A percentile compares a stretch with the other conserved stretches of the same genome.
Conservation (phyloP, 2,888 invertebrate genomes). For the Polylopha cassiicola region DNA sequence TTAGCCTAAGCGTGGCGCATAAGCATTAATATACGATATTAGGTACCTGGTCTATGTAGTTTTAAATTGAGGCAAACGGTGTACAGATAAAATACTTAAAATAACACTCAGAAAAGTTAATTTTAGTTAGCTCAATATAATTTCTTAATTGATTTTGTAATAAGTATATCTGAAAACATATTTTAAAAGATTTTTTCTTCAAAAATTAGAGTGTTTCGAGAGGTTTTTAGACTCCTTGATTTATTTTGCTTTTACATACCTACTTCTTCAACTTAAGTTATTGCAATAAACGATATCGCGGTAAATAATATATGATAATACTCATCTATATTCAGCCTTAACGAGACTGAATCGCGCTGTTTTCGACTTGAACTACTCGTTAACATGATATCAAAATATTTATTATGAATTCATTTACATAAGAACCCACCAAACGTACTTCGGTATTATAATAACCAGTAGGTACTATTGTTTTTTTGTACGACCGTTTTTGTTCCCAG, state of each 20-base stretch:
- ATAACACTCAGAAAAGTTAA: too few species aligned
- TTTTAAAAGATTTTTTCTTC: too few species aligned
- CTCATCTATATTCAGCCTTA: constrained; percentile 56
- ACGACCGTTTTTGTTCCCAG: constrained; percentile 14
- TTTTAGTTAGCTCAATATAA: too few species aligned
- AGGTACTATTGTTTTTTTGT: constrained; percentile 12
- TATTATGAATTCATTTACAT: constrained; percentile 73
- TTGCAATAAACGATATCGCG: constrained; percentile 46
- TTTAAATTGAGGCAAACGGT: too few species aligned
- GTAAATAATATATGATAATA: constrained; percentile 68
- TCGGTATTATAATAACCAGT: constrained; percentile 34
- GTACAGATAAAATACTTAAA: too few species aligned
- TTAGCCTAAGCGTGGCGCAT: too few species aligned
- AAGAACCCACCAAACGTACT: constrained; percentile 58
- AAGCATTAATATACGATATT: too few species aligned
- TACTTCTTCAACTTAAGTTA: constrained; percentile 15
- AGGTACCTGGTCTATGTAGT: too few species aligned
- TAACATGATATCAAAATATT: constrained; percentile 70
- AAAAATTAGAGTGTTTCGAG: too few species aligned
- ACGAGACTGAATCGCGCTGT: constrained; percentile 59
- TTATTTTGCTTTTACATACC: constrained; percentile 10
- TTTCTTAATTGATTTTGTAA: too few species aligned
- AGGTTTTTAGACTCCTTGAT: too few species aligned
- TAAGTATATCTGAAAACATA: too few species aligned
- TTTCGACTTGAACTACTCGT: constrained; percentile 61